phyloP scores from a whole-genome alignment of 2,113 vertebrate genomes.

The Corythornis madagascariensis region DNA sequence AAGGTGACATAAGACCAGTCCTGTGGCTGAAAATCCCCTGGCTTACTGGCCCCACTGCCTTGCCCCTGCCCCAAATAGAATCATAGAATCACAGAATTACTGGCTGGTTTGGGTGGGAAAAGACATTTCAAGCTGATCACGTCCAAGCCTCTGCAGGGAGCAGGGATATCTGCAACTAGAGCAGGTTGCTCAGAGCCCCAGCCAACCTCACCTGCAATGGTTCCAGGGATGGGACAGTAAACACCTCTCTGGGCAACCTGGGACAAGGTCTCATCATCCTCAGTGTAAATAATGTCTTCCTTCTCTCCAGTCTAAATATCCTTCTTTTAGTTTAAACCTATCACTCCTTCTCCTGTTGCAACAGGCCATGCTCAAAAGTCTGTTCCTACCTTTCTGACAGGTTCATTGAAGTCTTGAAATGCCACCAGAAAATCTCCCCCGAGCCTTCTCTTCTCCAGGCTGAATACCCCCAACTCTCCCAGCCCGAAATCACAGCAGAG shows the following conservation, averaged over 20 bases:
- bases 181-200: not conserved
- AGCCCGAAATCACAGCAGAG: not conserved
- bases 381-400: too few species aligned
- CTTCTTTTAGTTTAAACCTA: too few species aligned
- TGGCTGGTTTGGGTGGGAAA: not conserved
- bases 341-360: too few species aligned
- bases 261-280: too few species aligned
- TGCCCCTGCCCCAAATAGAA: not conserved
- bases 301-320: too few species aligned
- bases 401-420: too few species aligned
- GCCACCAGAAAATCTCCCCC: not conserved
- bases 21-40: not conserved
- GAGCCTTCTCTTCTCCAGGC: too few species aligned
- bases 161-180: not conserved
- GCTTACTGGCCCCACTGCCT: not conserved
- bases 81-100: not conserved
- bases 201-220: not conserved
- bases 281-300: too few species aligned
- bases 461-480: too few species aligned
- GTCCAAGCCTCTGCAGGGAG: not conserved
- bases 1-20: not conserved
- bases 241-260: too few species aligned
- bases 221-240: too few species aligned
- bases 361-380: too few species aligned
- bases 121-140: not conserved